Percentiles rank a stretch among this genome's conserved stretches.
phyloP scores from a whole-genome alignment of 2,797 vertebrate species.

The Gymnocypris eckloni region DNA sequence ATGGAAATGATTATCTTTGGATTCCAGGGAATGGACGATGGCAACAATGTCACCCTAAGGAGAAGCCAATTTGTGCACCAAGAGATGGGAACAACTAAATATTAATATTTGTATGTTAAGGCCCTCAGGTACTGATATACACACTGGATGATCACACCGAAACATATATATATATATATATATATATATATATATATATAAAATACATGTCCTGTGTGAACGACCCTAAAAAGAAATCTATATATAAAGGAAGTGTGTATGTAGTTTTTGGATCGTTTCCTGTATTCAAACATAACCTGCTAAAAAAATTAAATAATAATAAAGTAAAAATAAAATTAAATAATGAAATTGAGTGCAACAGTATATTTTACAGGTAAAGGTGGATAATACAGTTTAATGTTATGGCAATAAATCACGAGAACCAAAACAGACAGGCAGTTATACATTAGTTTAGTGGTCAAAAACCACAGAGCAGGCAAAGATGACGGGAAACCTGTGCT shows the following conservation, averaged over 20 bases:
- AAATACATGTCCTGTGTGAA: not conserved
- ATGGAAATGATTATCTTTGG: conserved; percentile 23
- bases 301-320: not conserved
- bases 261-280: not conserved
- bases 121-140: not conserved
- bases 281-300: too few relatives aligned
- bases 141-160: not conserved
- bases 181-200: too few relatives aligned
- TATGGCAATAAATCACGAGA: conserved; percentile 5
- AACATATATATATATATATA: not conserved
- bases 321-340: too few relatives aligned
- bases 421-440: conserved; percentile 14
- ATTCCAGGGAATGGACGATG: conserved; percentile 18
- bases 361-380: not conserved
- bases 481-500: conserved; percentile 10
- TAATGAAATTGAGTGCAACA: not conserved
- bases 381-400: not conserved
- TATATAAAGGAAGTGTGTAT: not conserved
- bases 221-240: not conserved
- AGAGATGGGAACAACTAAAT: not conserved
- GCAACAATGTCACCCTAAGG: conserved; percentile 11
- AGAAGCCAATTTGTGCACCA: not conserved
- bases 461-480: conserved; percentile 12
- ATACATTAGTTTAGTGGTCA: conserved; percentile 29
- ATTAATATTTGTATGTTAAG: not conserved